phyloP scores from a whole-genome alignment of 2,113 vertebrate genomes.

The Tachysurus fulvidraco region DNA sequence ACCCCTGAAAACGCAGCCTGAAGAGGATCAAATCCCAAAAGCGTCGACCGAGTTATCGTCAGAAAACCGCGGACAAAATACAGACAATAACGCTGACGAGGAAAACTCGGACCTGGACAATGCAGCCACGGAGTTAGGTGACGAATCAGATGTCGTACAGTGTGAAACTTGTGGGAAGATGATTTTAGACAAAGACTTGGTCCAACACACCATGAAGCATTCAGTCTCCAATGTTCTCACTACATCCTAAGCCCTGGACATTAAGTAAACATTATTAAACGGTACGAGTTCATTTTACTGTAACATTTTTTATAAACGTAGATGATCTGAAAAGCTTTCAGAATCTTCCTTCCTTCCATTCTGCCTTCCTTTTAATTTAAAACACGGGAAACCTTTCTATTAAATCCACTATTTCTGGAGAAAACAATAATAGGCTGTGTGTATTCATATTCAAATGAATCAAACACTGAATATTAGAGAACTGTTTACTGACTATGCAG shows the following conservation, averaged over 20 bases:
- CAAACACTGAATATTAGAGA: not conserved
- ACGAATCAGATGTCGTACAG: slow-evolving; percentile 37
- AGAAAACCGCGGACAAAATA: not conserved
- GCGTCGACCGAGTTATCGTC: not conserved
- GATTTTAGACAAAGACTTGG: slow-evolving; percentile 47
- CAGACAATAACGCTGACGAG: not conserved
- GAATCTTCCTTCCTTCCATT: not conserved
- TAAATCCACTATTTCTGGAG: not conserved
- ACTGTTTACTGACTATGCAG: not conserved
- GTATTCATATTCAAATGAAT: not conserved
- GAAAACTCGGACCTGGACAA: not conserved
- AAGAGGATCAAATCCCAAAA: not conserved
- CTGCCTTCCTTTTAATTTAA: not conserved
- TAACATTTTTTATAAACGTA: not conserved
- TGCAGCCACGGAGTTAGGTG: slow-evolving; percentile 37
- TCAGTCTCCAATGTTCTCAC: slow-evolving; percentile 55
- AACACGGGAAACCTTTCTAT: not conserved
- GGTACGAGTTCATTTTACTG: not conserved
- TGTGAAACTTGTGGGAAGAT: slow-evolving; percentile 56
- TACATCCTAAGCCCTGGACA: not conserved
- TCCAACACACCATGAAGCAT: slow-evolving; percentile 42
- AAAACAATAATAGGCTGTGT: not conserved
- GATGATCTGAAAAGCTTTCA: not conserved
- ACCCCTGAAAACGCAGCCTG: not conserved
- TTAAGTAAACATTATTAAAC: not conserved